A percentile compares a stretch with the other conserved stretches of the same genome.
Conservation (phyloP, 2,888 invertebrate genomes). For the Pterostichus madidus region DNA sequence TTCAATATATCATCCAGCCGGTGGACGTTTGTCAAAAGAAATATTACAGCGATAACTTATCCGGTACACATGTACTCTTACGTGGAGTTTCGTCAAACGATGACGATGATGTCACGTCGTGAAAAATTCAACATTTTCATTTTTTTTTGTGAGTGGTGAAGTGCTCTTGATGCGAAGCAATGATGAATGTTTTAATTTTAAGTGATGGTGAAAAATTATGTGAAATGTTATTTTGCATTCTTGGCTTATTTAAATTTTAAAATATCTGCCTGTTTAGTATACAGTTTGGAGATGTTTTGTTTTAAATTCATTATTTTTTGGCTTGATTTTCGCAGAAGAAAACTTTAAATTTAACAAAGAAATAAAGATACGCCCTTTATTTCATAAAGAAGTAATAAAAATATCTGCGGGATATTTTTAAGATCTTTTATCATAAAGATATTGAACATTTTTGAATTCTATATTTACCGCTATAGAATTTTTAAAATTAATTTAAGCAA, state of each 20-base stretch:
- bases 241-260: conserved; percentile 7
- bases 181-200: conserved; percentile 2
- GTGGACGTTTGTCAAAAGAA: conserved; percentile 36
- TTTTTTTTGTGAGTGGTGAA: background rate
- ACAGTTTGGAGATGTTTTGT: background rate
- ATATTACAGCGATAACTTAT: conserved; percentile 40
- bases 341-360: too few relatives aligned
- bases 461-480: too few relatives aligned
- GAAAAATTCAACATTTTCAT: conserved; percentile 3
- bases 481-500: too few relatives aligned
- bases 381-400: too few relatives aligned
- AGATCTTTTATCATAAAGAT: too few relatives aligned
- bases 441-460: too few relatives aligned
- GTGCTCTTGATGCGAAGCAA: background rate
- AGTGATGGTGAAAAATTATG: conserved; percentile 10
- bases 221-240: background rate
- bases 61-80: background rate
- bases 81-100: background rate
- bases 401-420: too few relatives aligned
- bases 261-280: conserved; percentile 4
- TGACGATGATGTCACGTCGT: background rate
- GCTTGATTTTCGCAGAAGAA: background rate
- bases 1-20: conserved; percentile 36
- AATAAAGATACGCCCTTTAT: too few relatives aligned
- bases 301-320: background rate